Base-by-base conservation (phyloP, 2,888 invertebrate genomes). In the Mellilla xanthometata region DNA sequence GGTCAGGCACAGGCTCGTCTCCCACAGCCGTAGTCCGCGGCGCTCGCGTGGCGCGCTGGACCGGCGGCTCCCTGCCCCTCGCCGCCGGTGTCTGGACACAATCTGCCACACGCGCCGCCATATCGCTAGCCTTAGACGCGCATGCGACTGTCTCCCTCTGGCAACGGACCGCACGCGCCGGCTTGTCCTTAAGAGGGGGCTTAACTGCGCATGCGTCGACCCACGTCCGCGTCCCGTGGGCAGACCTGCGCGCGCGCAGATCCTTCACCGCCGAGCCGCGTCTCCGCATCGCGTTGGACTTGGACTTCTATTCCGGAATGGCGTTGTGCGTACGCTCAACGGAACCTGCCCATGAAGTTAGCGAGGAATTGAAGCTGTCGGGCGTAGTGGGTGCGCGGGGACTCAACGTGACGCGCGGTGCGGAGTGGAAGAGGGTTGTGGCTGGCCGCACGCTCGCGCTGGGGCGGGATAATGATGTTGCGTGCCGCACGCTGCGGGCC, bases 1-100 rank as follows among this genome's bases (percentile, higher is more conserved):
- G 85, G 85, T 68, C 80, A 33, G 85, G 83, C 66, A 54, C 80
- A 42, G 85, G 70, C 62, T 68, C 74, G 62, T 39, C 53, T 60
- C 67, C 80, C 27, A 73, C 77, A 54, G 50, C 67, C 19, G 81
- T 60, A 63, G 58, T 76, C 70, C 83, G 84, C 59, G 79, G 66
- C 28, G 49, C 62, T 29, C 13, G 43, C 29, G 46, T 41, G 62
- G 57, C 41, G 66, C 59, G 27, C 56, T 60, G 63, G 45, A 59
- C 41, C 22, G 35, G 46, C 45, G 57, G 43, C 52, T 51, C 27
- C 45, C 58, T 56, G 53, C 44, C 60, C 39, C 52, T 63, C 43
- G 63, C 63, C 50, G 56, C 60, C 49, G 71, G 69, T 35, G 61
- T 66, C 64, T 51, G 49, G 35, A 34, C 40, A 47, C 40, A 57